A percentile compares a stretch with the other conserved stretches of the same genome.
Evolutionary conservation across 2,888 invertebrate species (phyloP).

Genomic region (Drosophila niveifrons): DNA sequence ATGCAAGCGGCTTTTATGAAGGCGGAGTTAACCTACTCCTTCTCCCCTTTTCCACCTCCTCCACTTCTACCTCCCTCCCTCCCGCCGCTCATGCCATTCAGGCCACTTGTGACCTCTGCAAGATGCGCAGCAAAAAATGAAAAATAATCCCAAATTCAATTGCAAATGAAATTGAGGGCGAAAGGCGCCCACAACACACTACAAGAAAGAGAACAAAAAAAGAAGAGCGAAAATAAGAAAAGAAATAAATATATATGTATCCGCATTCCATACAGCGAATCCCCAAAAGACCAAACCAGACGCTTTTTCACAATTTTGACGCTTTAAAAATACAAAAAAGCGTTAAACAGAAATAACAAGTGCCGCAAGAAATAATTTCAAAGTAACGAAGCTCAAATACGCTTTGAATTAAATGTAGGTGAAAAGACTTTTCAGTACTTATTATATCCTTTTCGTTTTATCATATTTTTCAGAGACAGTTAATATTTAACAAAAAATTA

Average conservation of each 20-base stretch:
- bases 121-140: constrained; percentile 78
- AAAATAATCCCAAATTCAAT: constrained; percentile 82
- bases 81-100: constrained; percentile 51
- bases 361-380: constrained; percentile 8
- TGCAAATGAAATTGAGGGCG: constrained; percentile 82
- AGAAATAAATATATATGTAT: constrained; percentile 12
- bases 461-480: no score
- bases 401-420: background rate
- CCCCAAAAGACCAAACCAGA: constrained; percentile 65
- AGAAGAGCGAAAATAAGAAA: constrained; percentile 16
- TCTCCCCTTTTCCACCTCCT: background rate
- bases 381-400: constrained; percentile 17
- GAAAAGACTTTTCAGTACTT: background rate
- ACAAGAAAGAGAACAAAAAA: constrained; percentile 25
- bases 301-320: constrained; percentile 62
- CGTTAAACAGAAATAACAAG: constrained; percentile 12
- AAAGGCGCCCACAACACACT: constrained; percentile 63
- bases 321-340: constrained; percentile 51
- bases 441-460: no score
- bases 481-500: background rate
- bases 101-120: constrained; percentile 78
- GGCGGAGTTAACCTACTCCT: constrained; percentile 3
- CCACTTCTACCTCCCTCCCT: background rate
- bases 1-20: constrained; percentile 69
- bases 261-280: constrained; percentile 32